phyloP scores from a whole-genome alignment of 2,797 vertebrate genomes.

The Sebastes melanostomus region DNA sequence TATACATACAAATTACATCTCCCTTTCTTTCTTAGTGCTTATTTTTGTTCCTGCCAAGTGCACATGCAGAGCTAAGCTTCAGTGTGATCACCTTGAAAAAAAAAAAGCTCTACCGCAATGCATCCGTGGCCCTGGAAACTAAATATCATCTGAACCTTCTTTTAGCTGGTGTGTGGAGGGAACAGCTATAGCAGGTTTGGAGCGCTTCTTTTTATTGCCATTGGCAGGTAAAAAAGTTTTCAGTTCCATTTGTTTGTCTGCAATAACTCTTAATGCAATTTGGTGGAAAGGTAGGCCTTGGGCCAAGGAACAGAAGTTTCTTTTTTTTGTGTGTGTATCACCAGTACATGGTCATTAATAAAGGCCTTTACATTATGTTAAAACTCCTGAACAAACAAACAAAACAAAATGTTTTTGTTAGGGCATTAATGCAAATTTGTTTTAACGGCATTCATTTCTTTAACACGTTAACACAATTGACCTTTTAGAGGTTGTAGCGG shows the following conservation, averaged over 20 bases:
- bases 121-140: neutral
- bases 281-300: neutral
- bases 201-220: neutral
- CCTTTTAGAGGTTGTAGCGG: no score
- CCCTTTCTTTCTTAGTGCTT: constrained; percentile 30
- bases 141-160: neutral
- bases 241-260: neutral
- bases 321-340: neutral
- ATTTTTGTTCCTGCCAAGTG: constrained; percentile 34
- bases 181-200: neutral
- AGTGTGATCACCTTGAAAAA: constrained; percentile 4
- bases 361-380: neutral
- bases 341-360: neutral
- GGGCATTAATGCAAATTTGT: no score
- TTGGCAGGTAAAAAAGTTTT: neutral
- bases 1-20: constrained; percentile 68
- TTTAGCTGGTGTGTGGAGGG: neutral
- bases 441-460: no score
- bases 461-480: no score
- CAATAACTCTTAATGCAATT: neutral
- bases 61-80: constrained; percentile 18
- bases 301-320: neutral
- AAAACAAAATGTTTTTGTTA: no score
- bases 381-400: neutral
- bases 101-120: neutral